phyloP scores from a whole-genome alignment of 1,140 invertebrate genomes.

The Dendroctonus valens region DNA sequence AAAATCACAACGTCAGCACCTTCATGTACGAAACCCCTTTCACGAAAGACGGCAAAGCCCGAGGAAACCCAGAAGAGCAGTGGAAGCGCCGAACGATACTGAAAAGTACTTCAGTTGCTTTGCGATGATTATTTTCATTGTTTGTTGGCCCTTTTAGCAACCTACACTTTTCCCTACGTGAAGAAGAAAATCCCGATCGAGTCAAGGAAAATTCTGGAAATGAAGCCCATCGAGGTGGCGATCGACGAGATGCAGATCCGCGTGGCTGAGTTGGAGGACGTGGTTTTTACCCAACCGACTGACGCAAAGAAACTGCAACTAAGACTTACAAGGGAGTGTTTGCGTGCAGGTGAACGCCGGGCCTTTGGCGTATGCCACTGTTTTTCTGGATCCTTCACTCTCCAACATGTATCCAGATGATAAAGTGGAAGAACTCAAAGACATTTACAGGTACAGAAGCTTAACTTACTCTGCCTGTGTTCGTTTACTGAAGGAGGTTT shows the following conservation, averaged over 20 bases:
- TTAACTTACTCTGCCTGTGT: not conserved
- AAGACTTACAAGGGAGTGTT: conserved; percentile 82
- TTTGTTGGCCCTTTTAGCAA: conserved; percentile 56
- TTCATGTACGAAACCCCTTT: conserved; percentile 95
- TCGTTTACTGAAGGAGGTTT: not conserved
- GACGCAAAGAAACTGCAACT: conserved; percentile 90
- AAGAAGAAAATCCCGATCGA: conserved; percentile 82
- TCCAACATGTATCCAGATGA: conserved; percentile 73
- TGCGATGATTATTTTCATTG: not conserved
- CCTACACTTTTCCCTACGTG: conserved; percentile 87
- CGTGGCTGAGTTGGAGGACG: conserved; percentile 81
- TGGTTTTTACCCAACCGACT: conserved; percentile 73
- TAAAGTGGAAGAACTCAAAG: conserved; percentile 79
- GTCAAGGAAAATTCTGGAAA: conserved; percentile 70
- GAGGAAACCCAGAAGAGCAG: conserved; percentile 82
- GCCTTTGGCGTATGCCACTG: conserved; percentile 87
- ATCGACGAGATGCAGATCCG: conserved; percentile 88
- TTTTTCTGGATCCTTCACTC: conserved; percentile 76
- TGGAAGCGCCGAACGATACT: conserved; percentile 84
- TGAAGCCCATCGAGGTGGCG: conserved; percentile 91
- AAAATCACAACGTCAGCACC: conserved; percentile 79
- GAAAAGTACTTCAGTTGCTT: conserved; percentile 58
- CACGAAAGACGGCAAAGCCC: conserved; percentile 76
- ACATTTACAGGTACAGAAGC: conserved; percentile 73
- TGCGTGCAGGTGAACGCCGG: conserved; percentile 95